Base-by-base conservation (phyloP, 1,140 invertebrate genomes). In the Eufriesea mexicana region DNA sequence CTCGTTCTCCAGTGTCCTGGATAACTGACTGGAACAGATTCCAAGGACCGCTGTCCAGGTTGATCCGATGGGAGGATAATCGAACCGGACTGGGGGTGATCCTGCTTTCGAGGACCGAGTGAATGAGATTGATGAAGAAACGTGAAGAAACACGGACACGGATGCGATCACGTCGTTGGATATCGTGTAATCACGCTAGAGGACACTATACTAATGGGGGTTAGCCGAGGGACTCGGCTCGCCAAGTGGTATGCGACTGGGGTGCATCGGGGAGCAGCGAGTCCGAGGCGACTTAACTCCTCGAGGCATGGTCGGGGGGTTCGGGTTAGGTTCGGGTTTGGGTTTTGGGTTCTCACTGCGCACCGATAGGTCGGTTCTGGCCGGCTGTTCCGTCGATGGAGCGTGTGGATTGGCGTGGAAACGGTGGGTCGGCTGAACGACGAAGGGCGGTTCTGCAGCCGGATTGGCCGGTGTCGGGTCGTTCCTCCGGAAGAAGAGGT, bases 391-490 rank as follows among this genome's bases (percentile, higher is more conserved):
- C 12, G 64, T 7, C 49, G 51, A 2, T 42, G 70, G 59, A 55
- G 82, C 70, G 66, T 78, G 83, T 85, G 62, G 87, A 84, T 83
- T 82, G 84, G 83, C 82, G 83, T 71, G 45, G 67, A 42, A 62
- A 83, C 64, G 73, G 79, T 89, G 82, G 89, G 84, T 42, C 57
- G 89, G 73, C 28, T 77, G 74, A 67, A 51, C 68, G 28, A 12
- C 49, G 51, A 74, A 68, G 78, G 84, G 88, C 87, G 84, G 84
- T 86, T 83, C 90, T 80, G 54, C 16, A 28, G 6, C 54, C 57
- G 79, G 83, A 93, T 94, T 93, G 92, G 93, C 84, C 84, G 77
- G 73, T 9, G 47, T n/a, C 18, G 55, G 70, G 81, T 80, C 86
- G 89, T 89, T 91, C 55, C 83, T 89, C 75, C 87, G 90, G 89